These are phyloP conservation scores for Macrotus californicus DNA, from an alignment of 2,113 vertebrate genomes.

Conservation along the genomic window DNA sequence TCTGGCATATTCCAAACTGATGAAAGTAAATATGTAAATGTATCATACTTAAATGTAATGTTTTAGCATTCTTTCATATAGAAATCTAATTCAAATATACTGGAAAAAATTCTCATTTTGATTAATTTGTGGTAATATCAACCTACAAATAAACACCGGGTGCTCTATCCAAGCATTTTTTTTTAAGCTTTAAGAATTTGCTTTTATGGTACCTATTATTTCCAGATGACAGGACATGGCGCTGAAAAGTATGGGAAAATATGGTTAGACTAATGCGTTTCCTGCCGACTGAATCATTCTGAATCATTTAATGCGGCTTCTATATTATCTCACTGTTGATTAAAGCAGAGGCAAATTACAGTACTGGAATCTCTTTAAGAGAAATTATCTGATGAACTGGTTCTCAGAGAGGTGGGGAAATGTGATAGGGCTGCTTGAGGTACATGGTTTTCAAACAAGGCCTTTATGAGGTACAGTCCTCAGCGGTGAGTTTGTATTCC, in stretches of 20 bases:
- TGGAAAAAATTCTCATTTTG: conserved; percentile 77
- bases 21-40: conserved; percentile 65
- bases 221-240: conserved; percentile 85
- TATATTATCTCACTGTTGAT: conserved; percentile 77
- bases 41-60: conserved; percentile 65
- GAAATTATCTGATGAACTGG: conserved; percentile 75
- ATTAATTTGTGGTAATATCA: conserved; percentile 78
- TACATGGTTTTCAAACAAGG: conserved; percentile 48
- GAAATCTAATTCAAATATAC: conserved; percentile 78
- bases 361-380: conserved; percentile 74
- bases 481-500: conserved; percentile 57
- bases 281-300: conserved; percentile 79
- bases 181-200: conserved; percentile 75
- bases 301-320: conserved; percentile 76
- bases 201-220: conserved; percentile 82
- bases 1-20: conserved; percentile 33
- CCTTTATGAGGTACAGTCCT: conserved; percentile 32
- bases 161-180: conserved; percentile 59
- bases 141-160: conserved; percentile 74
- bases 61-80: conserved; percentile 73
- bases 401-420: conserved; percentile 72
- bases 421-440: conserved; percentile 37
- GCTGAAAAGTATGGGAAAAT: conserved; percentile 85
- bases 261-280: conserved; percentile 82
- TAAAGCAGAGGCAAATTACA: conserved; percentile 78